These are phyloP conservation scores for Balearica regulorum DNA, from an alignment of 2,797 vertebrate species.

Conservation along the genomic window DNA sequence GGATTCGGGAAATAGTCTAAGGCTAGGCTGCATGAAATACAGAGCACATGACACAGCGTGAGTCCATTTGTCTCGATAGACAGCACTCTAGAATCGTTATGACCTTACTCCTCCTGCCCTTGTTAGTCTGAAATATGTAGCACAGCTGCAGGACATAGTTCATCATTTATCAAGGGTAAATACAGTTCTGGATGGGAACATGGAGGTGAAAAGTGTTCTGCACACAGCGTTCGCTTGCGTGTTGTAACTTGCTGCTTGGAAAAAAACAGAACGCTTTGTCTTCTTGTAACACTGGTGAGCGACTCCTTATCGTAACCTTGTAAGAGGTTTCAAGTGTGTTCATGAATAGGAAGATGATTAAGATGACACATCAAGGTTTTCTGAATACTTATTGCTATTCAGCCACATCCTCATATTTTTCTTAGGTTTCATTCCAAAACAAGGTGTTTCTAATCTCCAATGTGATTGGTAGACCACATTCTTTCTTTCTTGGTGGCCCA, in stretches of 20 bases:
- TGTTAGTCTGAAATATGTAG: constrained; percentile 46
- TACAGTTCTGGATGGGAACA: constrained; percentile 12
- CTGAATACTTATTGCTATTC: background rate
- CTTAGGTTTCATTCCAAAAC: constrained; percentile 3
- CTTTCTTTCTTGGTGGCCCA: background rate
- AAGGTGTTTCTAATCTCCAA: background rate
- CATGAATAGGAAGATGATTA: constrained; percentile 32
- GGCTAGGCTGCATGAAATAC: background rate
- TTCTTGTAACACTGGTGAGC: constrained; percentile 37
- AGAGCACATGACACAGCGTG: background rate
- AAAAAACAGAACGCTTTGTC: constrained; percentile 33
- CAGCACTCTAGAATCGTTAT: background rate
- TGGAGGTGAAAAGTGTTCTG: constrained; percentile 44
- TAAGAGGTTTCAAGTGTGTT: constrained; percentile 26
- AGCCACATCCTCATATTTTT: background rate
- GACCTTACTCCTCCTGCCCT: constrained; percentile 2
- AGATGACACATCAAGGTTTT: constrained; percentile 49
- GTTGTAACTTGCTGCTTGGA: constrained; percentile 41
- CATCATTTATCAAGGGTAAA: constrained; percentile 55
- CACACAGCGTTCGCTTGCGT: background rate
- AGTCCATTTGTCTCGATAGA: background rate
- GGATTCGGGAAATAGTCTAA: background rate
- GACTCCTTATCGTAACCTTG: constrained; percentile 23
- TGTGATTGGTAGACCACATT: background rate
- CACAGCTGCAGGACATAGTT: constrained; percentile 47